These are phyloP conservation scores for Charina bottae DNA, from an alignment of 2,113 vertebrate genomes.

Conservation along the genomic window DNA sequence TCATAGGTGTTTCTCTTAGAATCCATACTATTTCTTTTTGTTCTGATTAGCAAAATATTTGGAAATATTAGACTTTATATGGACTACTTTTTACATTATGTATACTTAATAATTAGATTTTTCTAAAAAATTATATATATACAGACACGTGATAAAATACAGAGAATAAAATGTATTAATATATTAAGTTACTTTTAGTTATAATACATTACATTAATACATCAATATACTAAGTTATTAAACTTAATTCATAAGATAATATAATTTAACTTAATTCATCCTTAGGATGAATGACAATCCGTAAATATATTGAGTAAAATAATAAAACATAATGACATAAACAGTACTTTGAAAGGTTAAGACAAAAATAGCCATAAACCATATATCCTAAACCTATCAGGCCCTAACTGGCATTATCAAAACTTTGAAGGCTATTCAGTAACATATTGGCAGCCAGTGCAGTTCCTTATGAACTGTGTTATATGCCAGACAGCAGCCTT, in stretches of 20 bases:
- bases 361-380: too few species aligned
- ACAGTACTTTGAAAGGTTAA: not conserved
- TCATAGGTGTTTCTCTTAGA: not conserved
- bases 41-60: not conserved
- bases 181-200: not conserved
- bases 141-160: not conserved
- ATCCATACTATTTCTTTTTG: not conserved
- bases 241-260: not conserved
- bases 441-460: not conserved
- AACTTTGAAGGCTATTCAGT: not conserved
- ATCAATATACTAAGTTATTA: not conserved
- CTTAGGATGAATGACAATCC: not conserved
- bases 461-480: not conserved
- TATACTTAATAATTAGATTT: not conserved
- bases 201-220: not conserved
- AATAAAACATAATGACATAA: not conserved
- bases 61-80: not conserved
- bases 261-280: not conserved
- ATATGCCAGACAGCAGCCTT: not conserved
- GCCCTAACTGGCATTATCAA: not conserved
- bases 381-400: too few species aligned
- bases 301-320: not conserved
- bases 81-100: not conserved
- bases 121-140: constrained; percentile 37
- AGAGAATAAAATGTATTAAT: not conserved